Evolutionary conservation across 2,113 vertebrate species (phyloP).

Genomic region (Hoplias malabaricus): DNA sequence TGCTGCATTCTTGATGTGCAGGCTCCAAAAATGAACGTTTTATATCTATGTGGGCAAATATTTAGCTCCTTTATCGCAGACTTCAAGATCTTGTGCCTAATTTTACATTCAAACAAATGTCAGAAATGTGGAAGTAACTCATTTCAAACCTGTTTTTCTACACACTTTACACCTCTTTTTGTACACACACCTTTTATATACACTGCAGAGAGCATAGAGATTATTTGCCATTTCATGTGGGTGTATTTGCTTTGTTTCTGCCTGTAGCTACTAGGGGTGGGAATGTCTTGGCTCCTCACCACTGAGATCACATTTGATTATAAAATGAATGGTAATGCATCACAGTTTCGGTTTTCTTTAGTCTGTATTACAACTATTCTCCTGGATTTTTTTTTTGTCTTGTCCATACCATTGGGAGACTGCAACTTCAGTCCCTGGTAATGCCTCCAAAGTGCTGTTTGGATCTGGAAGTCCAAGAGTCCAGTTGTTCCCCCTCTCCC

Average conservation of each 20-base stretch:
- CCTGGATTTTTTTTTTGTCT: too few relatives aligned
- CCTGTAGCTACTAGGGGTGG: too few relatives aligned
- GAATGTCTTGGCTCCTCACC: too few relatives aligned
- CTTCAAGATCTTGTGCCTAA: background rate
- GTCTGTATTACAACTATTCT: too few relatives aligned
- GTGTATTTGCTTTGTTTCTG: background rate
- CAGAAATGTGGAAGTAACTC: background rate
- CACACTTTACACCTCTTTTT: background rate
- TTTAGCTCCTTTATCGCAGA: background rate
- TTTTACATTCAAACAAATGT: background rate
- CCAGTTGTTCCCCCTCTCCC: too few relatives aligned
- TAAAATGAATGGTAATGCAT: too few relatives aligned
- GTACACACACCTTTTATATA: background rate
- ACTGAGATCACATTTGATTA: too few relatives aligned
- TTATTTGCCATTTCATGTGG: background rate
- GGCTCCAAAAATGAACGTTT: background rate
- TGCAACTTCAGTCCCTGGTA: too few relatives aligned
- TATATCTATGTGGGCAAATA: background rate
- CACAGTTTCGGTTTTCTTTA: too few relatives aligned
- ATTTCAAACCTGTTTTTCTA: background rate
- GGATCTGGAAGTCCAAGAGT: too few relatives aligned
- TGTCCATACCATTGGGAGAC: too few relatives aligned
- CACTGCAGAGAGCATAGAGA: background rate
- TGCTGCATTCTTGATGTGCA: background rate
- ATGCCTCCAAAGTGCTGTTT: too few relatives aligned